Evolutionary conservation across 2,888 invertebrate species (phyloP).

Genomic region (Sarcophaga subvicina): DNA sequence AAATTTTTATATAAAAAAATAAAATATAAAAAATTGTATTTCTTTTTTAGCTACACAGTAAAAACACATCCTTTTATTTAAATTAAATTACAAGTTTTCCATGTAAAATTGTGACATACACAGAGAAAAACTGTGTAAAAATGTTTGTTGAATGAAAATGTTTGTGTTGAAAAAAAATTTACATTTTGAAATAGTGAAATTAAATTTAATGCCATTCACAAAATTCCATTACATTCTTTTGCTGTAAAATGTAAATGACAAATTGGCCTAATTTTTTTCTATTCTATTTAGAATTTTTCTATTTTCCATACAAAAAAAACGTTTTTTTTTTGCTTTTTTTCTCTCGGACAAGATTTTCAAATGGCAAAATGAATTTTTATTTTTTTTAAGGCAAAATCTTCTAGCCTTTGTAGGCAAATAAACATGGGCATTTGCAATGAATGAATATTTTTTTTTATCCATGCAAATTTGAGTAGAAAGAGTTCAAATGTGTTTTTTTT

Average conservation of each 20-base stretch:
- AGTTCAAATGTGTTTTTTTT: too few species aligned
- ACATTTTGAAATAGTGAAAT: slow-evolving; percentile 27
- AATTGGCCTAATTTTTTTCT: slow-evolving; percentile 54
- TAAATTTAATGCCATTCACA: slow-evolving; percentile 33
- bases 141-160: too few species aligned
- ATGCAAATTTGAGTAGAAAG: too few species aligned
- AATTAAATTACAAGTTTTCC: slow-evolving; percentile 44
- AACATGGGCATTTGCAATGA: too few species aligned
- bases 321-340: too few species aligned
- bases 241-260: slow-evolving; percentile 35
- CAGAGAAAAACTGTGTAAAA: background rate
- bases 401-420: too few species aligned
- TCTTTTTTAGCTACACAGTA: background rate
- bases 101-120: slow-evolving; percentile 18
- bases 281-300: slow-evolving; percentile 6
- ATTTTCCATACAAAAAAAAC: background rate
- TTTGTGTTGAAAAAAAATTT: background rate
- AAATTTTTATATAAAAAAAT: too few species aligned
- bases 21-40: too few species aligned
- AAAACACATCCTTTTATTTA: slow-evolving; percentile 7
- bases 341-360: too few species aligned
- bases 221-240: slow-evolving; percentile 36
- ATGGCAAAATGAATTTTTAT: too few species aligned
- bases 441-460: too few species aligned
- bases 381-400: too few species aligned